Evolutionary conservation across 1,140 invertebrate genomes (phyloP).

Genomic region (Manduca sexta): DNA sequence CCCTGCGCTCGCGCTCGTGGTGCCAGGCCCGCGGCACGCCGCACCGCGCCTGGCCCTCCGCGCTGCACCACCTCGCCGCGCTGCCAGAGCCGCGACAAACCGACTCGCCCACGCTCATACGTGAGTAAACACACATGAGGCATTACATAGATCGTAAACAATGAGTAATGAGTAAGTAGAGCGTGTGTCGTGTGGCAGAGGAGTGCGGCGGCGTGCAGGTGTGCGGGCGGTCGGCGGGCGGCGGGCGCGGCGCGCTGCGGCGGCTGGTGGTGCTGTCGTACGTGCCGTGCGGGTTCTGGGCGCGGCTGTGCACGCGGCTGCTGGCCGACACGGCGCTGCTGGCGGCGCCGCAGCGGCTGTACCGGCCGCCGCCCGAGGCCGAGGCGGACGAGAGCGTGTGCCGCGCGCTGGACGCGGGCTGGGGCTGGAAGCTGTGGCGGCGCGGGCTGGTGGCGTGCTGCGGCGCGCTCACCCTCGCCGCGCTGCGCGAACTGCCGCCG

Average conservation of each 20-base stretch:
- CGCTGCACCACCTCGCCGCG: slow-evolving; percentile 10
- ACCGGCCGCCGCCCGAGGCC: slow-evolving; percentile 77
- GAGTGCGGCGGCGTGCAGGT: slow-evolving; percentile 6
- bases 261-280: slow-evolving; percentile 93
- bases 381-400: slow-evolving; percentile 78
- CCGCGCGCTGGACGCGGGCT: slow-evolving; percentile 78
- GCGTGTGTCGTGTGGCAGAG: slow-evolving; percentile 7
- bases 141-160: background rate
- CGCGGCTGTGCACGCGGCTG: slow-evolving; percentile 92
- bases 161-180: background rate
- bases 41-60: slow-evolving; percentile 23
- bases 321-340: slow-evolving; percentile 92
- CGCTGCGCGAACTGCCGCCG: slow-evolving; percentile 87
- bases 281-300: slow-evolving; percentile 99
- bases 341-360: slow-evolving; percentile 84
- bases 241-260: slow-evolving; percentile 76
- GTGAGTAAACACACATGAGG: slow-evolving; percentile 20
- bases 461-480: slow-evolving; percentile 85
- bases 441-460: slow-evolving; percentile 92
- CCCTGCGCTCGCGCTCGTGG: slow-evolving; percentile 35
- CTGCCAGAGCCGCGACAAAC: slow-evolving; percentile 13
- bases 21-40: slow-evolving; percentile 28
- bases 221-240: slow-evolving; percentile 13
- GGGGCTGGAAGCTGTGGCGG: slow-evolving; percentile 97
- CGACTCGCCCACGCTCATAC: slow-evolving; percentile 34